A percentile compares a stretch with the other conserved stretches of the same genome.
These are phyloP conservation scores for Ormyrus thymus DNA, from an alignment of 2,888 invertebrate genomes.

Conservation along the genomic window DNA sequence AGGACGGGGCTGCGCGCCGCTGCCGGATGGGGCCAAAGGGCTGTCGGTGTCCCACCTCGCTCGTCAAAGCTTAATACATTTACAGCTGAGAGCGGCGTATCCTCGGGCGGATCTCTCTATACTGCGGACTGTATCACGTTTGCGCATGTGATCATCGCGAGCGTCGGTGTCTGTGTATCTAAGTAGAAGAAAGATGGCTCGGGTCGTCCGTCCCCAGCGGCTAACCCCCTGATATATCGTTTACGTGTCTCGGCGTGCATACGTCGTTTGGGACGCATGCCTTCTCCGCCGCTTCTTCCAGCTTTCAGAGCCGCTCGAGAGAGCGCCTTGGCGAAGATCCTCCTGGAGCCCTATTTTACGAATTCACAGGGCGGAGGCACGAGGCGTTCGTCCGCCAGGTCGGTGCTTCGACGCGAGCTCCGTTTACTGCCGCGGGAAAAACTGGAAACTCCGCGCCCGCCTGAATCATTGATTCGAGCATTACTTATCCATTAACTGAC, in stretches of 20 bases:
- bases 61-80: constrained; percentile 75
- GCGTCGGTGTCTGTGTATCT: constrained; percentile 59
- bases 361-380: constrained; percentile 66
- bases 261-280: constrained; percentile 74
- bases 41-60: constrained; percentile 69
- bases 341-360: constrained; percentile 69
- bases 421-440: constrained; percentile 18
- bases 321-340: constrained; percentile 32
- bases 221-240: constrained; percentile 75
- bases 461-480: neutral
- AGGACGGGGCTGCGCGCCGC: constrained; percentile 61
- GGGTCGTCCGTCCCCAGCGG: constrained; percentile 74
- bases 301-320: constrained; percentile 16
- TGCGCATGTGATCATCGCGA: constrained; percentile 68
- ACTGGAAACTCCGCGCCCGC: neutral
- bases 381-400: constrained; percentile 35
- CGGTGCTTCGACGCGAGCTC: constrained; percentile 29
- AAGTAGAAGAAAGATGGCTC: constrained; percentile 74
- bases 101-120: constrained; percentile 66
- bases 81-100: constrained; percentile 67
- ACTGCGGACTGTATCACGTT: constrained; percentile 71
- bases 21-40: constrained; percentile 57
- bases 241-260: constrained; percentile 75
- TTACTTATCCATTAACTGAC: neutral
- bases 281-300: constrained; percentile 41